Evolutionary conservation across 2,113 vertebrate species (phyloP), one percentile per base, ranked within the genome.

Genomic region (Microcebus griseorufus): DNA sequence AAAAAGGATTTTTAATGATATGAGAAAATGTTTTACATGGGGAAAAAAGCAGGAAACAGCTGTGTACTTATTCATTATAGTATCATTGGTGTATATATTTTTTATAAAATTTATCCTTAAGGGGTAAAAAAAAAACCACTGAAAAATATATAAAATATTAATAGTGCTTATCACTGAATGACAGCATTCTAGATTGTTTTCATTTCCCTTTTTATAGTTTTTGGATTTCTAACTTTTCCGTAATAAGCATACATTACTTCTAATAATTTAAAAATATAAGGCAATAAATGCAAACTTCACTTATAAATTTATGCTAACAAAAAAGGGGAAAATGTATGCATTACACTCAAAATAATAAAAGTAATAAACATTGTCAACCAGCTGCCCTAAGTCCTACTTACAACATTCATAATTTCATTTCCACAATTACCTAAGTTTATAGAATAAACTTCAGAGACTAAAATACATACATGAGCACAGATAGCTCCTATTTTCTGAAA

Each of bases 401-500:
- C 1, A 83, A 86, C 37, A 83, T 42, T 67, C 14, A 64, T 51
- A 88, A 93, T 90, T 92, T 83, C 42, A 88, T 83, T 90, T 76
- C 34, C n/a, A 51, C 39, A 67, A 55, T 58, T 72, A 95, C 67
- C 34, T 48, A 90, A 23, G 4, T 76, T 76, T 60, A 85, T 73
- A 72, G 79, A 96, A 89, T 65, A 82, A 70, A 88, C 39, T 89
- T 70, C 78, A 42, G 34, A 83, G 55, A 93, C 45, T 70, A 29
- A 60, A 90, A 90, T 51, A 85, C 34, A 82, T 9, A 94, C 53
- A 73, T 23, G 4, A 13, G n/a, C n/a, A 79, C 64, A 90, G n/a
- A 88, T 20, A 64, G 9, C 45, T 83, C 55, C 75, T 80, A 29
- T 80, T 93, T 97, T 93, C 91, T 95, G 55, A 93, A 95, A 60